A percentile compares a stretch with the other conserved stretches of the same genome.
Evolutionary conservation across 2,113 vertebrate species (phyloP).

Genomic region (Hiodon tergisus): DNA sequence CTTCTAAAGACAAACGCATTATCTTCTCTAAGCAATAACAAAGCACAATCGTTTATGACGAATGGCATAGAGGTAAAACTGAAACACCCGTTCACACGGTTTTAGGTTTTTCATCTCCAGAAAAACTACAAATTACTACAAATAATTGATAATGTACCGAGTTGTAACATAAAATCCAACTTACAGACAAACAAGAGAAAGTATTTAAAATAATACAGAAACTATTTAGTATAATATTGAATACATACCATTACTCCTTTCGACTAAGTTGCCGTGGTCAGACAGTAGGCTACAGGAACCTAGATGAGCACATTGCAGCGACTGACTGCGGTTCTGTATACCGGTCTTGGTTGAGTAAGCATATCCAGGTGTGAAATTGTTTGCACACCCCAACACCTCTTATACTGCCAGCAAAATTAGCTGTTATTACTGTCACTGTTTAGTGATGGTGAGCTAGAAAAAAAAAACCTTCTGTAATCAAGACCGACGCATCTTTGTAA

Average conservation of each 20-base stretch:
- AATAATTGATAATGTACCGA: not conserved
- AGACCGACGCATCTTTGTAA: slow-evolving; percentile 99
- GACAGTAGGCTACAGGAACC: slow-evolving; percentile 55
- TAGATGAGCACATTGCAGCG: slow-evolving; percentile 64
- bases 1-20: no score
- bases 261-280: slow-evolving; percentile 62
- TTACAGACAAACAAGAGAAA: not conserved
- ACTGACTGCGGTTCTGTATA: slow-evolving; percentile 73
- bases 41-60: no score
- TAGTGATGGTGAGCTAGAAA: slow-evolving; percentile 98
- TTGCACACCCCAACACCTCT: slow-evolving; percentile 98
- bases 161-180: not conserved
- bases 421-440: slow-evolving; percentile 99
- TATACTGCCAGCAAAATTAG: slow-evolving; percentile 99
- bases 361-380: slow-evolving; percentile 99
- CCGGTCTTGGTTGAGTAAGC: slow-evolving; percentile 92
- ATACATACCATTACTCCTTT: slow-evolving; percentile 75
- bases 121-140: not conserved
- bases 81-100: no score
- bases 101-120: not conserved
- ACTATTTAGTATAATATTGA: not conserved
- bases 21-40: no score
- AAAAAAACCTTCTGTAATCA: slow-evolving; percentile 95
- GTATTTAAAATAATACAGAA: not conserved
- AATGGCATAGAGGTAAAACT: no score